Percentiles rank a stretch among this genome's conserved stretches.
Conservation (phyloP, 1,140 invertebrate species). For the Caerostris extrusa region DNA sequence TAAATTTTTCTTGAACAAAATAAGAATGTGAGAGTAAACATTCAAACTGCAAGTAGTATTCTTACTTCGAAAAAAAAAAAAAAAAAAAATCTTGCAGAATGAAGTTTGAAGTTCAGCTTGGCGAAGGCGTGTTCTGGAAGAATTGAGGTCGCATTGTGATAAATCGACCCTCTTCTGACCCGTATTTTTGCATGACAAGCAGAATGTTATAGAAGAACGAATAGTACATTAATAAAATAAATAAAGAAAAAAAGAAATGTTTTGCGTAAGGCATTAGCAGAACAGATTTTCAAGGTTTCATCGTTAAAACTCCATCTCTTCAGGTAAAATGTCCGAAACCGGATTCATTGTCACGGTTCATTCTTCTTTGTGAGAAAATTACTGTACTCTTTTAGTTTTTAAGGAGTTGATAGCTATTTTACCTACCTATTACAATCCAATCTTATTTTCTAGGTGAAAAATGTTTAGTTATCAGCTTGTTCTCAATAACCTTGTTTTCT, state of each 20-base stretch:
- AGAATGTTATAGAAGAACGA: background rate
- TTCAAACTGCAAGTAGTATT: background rate
- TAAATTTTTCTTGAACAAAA: background rate
- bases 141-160: background rate
- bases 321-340: background rate
- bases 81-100: background rate
- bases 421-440: background rate
- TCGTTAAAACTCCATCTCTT: constrained; percentile 1
- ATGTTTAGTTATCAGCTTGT: background rate
- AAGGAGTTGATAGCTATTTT: background rate
- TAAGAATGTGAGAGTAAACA: background rate
- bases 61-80: background rate
- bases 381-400: background rate
- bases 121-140: background rate
- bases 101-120: background rate
- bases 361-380: background rate
- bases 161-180: constrained; percentile 6
- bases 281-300: background rate
- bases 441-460: background rate
- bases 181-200: constrained; percentile 3
- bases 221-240: background rate
- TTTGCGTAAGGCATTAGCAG: background rate
- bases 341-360: constrained; percentile 8
- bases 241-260: background rate
- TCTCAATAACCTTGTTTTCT: background rate